Base-by-base conservation (phyloP, 2,888 invertebrate species). In the Thecocarcelia acutangulata region DNA sequence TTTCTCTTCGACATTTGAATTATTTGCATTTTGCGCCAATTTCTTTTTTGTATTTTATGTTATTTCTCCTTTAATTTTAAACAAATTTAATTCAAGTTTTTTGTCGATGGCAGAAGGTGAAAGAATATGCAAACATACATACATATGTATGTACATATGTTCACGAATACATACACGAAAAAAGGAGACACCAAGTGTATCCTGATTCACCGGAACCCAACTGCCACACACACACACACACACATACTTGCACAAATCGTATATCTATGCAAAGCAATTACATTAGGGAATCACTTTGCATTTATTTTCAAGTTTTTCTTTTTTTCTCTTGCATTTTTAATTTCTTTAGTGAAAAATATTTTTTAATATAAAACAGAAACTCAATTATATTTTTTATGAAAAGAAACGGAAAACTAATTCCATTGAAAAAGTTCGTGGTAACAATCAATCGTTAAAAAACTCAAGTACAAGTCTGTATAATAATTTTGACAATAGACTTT, bases 11-110 rank as follows among this genome's bases (percentile, higher is more conserved):
- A 77, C 68, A 66, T 68, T 73, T 69, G 69, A 73, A 81, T 77
- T 63, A 69, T 69, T 81, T 64, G 58, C 37, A 77, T 81, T 81
- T 77, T 64, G 63, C 68, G 63, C 40, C 56, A 69, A 52, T 76
- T 76, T 46, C 69, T 50, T 48, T 58, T 24, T 24, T 24, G 2
- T 24, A 24, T 24, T 24, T 24, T 24, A 2, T 24, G 5, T 24
- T 24, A 24, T 33, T 52, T 69, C 17, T 40, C 56, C 28, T 50
- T 54, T 73, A 46, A 73, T 73, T 73, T 68, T 46, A 72, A 68
- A 78, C 46, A 73, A 66, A 68, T 73, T 73, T 68, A 73, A 79
- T 61, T 68, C 54, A 66, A 79, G 28, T 54, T 68, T 44, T 61
- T 72, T n/a, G n/a, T n/a, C 54, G 42, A 8, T 46, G 46, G 42